Evolutionary conservation across 2,113 vertebrate species (phyloP).

Genomic region (Perca fluviatilis): DNA sequence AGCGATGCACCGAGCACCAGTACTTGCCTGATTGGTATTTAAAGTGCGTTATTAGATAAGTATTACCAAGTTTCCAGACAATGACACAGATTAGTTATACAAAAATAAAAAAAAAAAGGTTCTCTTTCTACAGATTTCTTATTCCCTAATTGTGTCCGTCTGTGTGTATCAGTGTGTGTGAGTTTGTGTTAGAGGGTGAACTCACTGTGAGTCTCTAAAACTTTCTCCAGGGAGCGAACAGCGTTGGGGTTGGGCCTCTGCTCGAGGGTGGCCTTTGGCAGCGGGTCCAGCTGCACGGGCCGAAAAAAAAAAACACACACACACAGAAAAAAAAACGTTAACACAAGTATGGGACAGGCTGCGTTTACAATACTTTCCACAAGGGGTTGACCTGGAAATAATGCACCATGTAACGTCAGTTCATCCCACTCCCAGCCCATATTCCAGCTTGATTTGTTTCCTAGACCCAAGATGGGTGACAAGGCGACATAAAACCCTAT

Average conservation of each 20-base stretch:
- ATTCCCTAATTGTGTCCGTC: too few relatives aligned
- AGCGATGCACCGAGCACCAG: slow-evolving; percentile 89
- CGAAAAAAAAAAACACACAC: slow-evolving; percentile 10
- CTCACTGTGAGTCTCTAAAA: slow-evolving; percentile 94
- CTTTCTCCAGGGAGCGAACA: slow-evolving; percentile 91
- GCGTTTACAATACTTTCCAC: slow-evolving; percentile 5
- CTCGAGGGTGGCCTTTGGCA: slow-evolving; percentile 89
- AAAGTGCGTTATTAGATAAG: background rate
- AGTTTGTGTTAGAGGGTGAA: background rate
- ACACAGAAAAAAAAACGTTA: slow-evolving; percentile 7
- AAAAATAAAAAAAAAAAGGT: too few relatives aligned
- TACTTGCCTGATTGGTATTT: slow-evolving; percentile 85
- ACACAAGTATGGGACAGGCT: background rate
- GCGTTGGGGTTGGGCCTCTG: slow-evolving; percentile 92
- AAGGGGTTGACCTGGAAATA: background rate
- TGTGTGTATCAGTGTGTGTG: background rate
- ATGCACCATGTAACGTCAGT: too few relatives aligned
- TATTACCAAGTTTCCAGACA: background rate
- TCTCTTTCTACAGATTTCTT: background rate
- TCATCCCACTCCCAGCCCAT: background rate
- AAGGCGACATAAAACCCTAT: too few relatives aligned
- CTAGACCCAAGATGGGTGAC: too few relatives aligned
- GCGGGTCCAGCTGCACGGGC: slow-evolving; percentile 85
- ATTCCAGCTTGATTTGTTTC: too few relatives aligned
- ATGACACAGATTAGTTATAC: background rate